Conservation (phyloP, 2,113 vertebrate species). For the Mohoua ochrocephala region DNA sequence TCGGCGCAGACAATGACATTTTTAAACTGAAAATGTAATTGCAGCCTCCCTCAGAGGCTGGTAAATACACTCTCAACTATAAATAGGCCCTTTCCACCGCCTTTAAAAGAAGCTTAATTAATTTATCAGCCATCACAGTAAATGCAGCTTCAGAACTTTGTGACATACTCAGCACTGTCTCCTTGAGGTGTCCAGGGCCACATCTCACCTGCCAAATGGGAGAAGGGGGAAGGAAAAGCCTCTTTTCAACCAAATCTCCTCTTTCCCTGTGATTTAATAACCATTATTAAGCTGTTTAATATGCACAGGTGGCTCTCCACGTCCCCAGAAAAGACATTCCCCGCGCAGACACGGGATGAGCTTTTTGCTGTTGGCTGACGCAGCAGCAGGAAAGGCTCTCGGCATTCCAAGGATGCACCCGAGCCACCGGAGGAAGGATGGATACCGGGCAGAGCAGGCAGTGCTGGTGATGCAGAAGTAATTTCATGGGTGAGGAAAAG, state of each 20-base stretch:
- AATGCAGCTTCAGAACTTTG: background rate
- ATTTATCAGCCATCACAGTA: background rate
- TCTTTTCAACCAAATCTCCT: background rate
- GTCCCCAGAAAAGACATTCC: background rate
- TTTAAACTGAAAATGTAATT: background rate
- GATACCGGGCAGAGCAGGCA: background rate
- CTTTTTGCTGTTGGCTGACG: background rate
- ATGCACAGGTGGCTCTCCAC: background rate
- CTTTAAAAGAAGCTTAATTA: background rate
- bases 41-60: background rate
- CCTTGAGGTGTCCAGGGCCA: background rate
- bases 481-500: background rate
- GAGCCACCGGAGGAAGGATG: background rate
- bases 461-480: background rate
- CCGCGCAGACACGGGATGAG: background rate
- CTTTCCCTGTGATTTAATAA: background rate
- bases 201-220: background rate
- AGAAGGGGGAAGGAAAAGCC: background rate
- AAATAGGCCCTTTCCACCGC: background rate
- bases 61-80: background rate
- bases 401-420: background rate
- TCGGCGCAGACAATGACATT: background rate
- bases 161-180: background rate
- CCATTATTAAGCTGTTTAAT: background rate
- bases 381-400: background rate